Evolutionary conservation across 1,140 invertebrate species (phyloP), one percentile per base, ranked within the genome.

Genomic region (Diachasmimorpha longicaudata): DNA sequence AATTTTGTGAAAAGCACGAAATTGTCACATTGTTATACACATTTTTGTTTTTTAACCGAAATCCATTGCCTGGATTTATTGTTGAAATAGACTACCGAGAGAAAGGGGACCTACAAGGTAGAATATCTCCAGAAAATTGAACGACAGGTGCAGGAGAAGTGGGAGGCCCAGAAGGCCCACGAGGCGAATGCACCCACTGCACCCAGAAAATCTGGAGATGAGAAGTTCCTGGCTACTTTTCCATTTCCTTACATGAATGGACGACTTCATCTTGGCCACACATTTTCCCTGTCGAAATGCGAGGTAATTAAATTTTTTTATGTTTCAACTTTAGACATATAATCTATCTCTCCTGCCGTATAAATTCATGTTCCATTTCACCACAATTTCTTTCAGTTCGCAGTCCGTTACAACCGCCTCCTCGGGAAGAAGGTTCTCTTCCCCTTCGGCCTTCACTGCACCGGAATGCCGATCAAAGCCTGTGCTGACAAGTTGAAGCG

Each of bases 191-290:
- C 95, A 23, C 95, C 95, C 0, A 80, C 84, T 14, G 82, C 86
- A 10, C 82, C 85, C 1, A 90, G 89, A 79, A 91, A 90, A 70
- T 89, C 87, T 36, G 72, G 86, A 14, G 87, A 94, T 83, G 95
- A 96, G 78, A 99, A 99, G 84, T 99, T 95, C 86, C 90, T 99
- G 44, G 94, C 93, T 13, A 99, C 97, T 9, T 99, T 99, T 91
- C 98, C 98, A 4, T 99, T 95, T 91, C 98, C 98, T 0, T 99
- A 99, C 83, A 99, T 99, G 98, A 99, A 99, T 93, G 99, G 99
- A 31, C 92, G 95, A 58, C 91, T 99, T 70, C 99, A 99, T 92
- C 90, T 99, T 67, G 99, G 99, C 0, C 99, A 99, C 87, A 97
- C 97, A 8, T 99, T 99, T 91, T 96, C 97, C 14, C 84, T 99